These are phyloP conservation scores for Chaetophractus vellerosus DNA, from an alignment of 2,797 vertebrate species.

Conservation along the genomic window DNA sequence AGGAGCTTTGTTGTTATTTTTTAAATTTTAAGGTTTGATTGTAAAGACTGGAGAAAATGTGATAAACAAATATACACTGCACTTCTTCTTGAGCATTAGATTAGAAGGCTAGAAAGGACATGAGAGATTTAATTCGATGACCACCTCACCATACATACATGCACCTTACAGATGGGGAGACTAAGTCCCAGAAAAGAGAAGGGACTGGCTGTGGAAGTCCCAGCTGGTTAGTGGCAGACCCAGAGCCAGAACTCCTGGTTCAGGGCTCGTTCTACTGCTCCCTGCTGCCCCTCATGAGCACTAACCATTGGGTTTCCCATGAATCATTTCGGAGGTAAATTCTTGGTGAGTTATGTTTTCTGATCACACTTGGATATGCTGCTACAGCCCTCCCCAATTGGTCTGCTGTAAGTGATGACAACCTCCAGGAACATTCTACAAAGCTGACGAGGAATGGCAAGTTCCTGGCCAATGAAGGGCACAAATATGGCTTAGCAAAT, in stretches of 20 bases:
- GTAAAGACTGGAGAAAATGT: background rate
- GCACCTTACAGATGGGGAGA: background rate
- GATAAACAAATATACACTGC: fast-evolving
- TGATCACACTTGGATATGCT: background rate
- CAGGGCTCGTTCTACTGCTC: background rate
- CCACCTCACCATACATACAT: fast-evolving
- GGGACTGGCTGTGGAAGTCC: too few species aligned
- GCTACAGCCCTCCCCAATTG: background rate
- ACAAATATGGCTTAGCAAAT: background rate
- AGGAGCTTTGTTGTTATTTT: constrained; percentile 22
- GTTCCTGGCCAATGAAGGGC: background rate
- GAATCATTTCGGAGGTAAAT: background rate
- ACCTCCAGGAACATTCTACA: background rate
- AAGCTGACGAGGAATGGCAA: background rate
- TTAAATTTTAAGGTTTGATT: constrained; percentile 8
- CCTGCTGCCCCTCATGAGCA: too few species aligned
- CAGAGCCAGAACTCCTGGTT: background rate
- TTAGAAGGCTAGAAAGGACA: background rate
- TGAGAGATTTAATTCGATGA: background rate
- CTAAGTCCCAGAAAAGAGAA: background rate
- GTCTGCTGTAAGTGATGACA: background rate
- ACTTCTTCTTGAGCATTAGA: background rate
- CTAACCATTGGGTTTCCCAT: fast-evolving
- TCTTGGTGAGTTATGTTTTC: background rate
- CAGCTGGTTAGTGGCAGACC: background rate